These are phyloP conservation scores for Campoplex capitator DNA, from an alignment of 2,888 invertebrate genomes.

Conservation along the genomic window DNA sequence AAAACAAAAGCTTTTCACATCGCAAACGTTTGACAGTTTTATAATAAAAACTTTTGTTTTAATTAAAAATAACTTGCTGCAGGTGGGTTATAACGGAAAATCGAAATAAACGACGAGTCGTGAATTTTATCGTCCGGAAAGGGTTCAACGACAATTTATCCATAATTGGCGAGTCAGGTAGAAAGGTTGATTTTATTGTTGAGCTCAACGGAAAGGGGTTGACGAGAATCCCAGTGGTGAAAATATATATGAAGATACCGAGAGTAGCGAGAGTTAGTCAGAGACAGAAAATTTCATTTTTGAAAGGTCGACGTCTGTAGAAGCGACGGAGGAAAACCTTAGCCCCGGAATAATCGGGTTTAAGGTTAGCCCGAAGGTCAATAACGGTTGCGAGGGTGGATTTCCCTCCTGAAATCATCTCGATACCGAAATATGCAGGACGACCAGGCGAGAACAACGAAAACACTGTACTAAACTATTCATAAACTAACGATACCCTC, in stretches of 20 bases:
- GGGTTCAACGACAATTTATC: constrained; percentile 28
- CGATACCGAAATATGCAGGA: constrained; percentile 17
- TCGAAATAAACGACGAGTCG: not conserved
- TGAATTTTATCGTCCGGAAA: constrained; percentile 3
- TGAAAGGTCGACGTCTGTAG: constrained; percentile 7
- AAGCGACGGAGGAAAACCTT: constrained; percentile 47
- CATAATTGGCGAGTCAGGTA: constrained; percentile 38
- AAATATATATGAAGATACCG: not conserved
- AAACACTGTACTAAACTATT: not conserved
- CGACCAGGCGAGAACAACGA: constrained; percentile 14
- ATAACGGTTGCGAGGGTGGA: constrained; percentile 22
- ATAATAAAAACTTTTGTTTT: not conserved
- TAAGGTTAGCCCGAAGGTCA: constrained; percentile 59
- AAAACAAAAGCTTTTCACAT: not conserved
- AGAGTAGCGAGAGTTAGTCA: not conserved
- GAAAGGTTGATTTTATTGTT: constrained; percentile 46
- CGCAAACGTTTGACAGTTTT: not conserved
- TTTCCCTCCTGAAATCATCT: constrained; percentile 29
- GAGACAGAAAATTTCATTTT: constrained; percentile 11
- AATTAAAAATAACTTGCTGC: not conserved
- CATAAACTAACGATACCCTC: not conserved
- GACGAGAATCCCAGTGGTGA: constrained; percentile 31
- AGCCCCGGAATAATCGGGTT: constrained; percentile 64
- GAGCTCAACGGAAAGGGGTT: constrained; percentile 9
- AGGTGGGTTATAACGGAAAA: not conserved